Evolutionary conservation across 2,113 vertebrate species (phyloP).

Genomic region (Misgurnus mizolepis): DNA sequence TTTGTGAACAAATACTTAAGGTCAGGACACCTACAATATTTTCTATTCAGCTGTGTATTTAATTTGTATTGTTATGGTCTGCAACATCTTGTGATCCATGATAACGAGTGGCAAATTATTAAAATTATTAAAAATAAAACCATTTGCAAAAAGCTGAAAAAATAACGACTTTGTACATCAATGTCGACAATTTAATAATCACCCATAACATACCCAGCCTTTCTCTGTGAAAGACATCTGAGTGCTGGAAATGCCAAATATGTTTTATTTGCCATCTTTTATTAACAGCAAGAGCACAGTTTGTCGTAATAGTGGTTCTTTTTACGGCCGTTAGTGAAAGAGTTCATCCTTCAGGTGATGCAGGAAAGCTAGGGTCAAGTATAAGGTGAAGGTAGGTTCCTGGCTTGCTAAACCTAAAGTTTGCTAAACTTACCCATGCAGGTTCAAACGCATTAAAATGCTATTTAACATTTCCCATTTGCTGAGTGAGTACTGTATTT

Average conservation of each 20-base stretch:
- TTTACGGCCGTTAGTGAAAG: slow-evolving; percentile 15
- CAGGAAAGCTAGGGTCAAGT: slow-evolving; percentile 48
- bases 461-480: slow-evolving; percentile 62
- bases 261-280: slow-evolving; percentile 2
- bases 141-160: too few relatives aligned
- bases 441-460: slow-evolving; percentile 53
- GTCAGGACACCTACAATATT: too few relatives aligned
- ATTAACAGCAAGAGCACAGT: background rate
- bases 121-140: too few relatives aligned
- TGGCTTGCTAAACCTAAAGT: too few relatives aligned
- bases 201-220: background rate
- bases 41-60: too few relatives aligned
- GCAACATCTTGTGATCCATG: too few relatives aligned
- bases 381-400: slow-evolving; percentile 59
- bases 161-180: too few relatives aligned
- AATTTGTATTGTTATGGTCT: too few relatives aligned
- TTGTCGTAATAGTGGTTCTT: slow-evolving; percentile 6
- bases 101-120: too few relatives aligned
- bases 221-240: background rate
- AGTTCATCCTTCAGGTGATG: slow-evolving; percentile 16
- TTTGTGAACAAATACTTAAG: too few relatives aligned
- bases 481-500: slow-evolving; percentile 47
- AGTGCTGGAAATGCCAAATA: background rate
- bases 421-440: slow-evolving; percentile 48
- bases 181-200: too few relatives aligned